Conservation (phyloP, 2,797 vertebrate genomes). For the Phylloscopus collybita region DNA sequence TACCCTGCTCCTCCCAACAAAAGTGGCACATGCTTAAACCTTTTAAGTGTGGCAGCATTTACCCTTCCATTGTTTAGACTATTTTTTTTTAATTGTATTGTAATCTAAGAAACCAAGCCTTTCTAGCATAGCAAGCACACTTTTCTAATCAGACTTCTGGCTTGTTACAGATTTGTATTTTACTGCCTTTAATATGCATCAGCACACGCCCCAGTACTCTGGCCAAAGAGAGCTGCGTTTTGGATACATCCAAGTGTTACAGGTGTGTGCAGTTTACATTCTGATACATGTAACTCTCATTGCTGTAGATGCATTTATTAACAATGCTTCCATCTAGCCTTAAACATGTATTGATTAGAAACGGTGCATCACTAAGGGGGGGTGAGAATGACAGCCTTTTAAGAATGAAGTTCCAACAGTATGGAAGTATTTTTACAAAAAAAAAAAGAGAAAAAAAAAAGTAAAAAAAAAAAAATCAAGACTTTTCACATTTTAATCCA, state of each 20-base stretch:
- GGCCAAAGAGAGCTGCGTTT: background rate
- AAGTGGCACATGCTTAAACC: slow-evolving; percentile 59
- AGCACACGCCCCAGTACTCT: slow-evolving; percentile 1
- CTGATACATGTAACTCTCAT: background rate
- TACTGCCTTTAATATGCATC: slow-evolving; percentile 27
- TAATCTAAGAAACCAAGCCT: slow-evolving; percentile 35
- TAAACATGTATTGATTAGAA: slow-evolving; percentile 17
- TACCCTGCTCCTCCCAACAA: slow-evolving; percentile 74
- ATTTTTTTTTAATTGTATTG: background rate
- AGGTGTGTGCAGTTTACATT: background rate
- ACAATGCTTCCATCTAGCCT: slow-evolving; percentile 19
- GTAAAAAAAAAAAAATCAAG: background rate
- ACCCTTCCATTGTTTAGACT: slow-evolving; percentile 37
- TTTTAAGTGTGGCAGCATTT: slow-evolving; percentile 4
- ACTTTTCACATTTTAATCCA: slow-evolving; percentile 71
- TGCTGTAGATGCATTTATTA: slow-evolving; percentile 26
- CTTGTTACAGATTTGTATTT: background rate
- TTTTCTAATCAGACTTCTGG: slow-evolving; percentile 51
- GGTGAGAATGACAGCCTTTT: slow-evolving; percentile 39
- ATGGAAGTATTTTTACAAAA: slow-evolving; percentile 54
- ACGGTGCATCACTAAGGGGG: background rate
- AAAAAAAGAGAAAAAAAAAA: slow-evolving; percentile 14
- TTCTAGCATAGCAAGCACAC: slow-evolving; percentile 64
- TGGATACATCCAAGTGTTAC: background rate
- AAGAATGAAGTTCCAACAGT: slow-evolving; percentile 34